Evolutionary conservation across 2,888 invertebrate genomes (phyloP).

Genomic region (Napeogenes sylphis): DNA sequence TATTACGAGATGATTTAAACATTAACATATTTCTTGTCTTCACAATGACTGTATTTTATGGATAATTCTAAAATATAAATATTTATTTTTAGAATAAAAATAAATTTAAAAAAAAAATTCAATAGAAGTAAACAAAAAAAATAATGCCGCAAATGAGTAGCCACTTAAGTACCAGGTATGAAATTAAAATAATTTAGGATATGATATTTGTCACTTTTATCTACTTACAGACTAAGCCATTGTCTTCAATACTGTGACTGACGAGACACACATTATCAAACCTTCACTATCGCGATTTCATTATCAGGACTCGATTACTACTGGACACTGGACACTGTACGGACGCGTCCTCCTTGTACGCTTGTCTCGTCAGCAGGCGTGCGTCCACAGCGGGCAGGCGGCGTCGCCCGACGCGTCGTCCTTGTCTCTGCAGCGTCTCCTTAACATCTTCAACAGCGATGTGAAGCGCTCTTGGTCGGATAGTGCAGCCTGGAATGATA

Average conservation of each 20-base stretch:
- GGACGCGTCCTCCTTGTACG: too few species aligned
- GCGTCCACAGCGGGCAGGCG: slow-evolving; percentile 50
- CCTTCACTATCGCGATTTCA: too few species aligned
- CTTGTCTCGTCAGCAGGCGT: slow-evolving; percentile 41
- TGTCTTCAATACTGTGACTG: slow-evolving; percentile 7
- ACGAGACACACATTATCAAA: too few species aligned
- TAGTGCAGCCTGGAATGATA: slow-evolving; percentile 52
- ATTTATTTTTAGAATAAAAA: background rate
- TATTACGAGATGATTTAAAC: too few species aligned
- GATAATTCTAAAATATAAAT: background rate
- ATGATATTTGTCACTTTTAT: slow-evolving; percentile 1
- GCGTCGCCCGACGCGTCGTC: slow-evolving; percentile 46
- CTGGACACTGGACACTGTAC: too few species aligned
- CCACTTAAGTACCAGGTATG: slow-evolving; percentile 1
- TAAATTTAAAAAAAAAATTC: background rate
- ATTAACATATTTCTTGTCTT: too few species aligned
- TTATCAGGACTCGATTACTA: too few species aligned
- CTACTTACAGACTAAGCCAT: slow-evolving; percentile 9
- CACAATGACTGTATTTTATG: too few species aligned
- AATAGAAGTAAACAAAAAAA: slow-evolving; percentile 1
- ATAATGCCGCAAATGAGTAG: background rate
- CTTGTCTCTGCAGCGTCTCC: slow-evolving; percentile 50
- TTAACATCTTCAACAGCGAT: slow-evolving; percentile 39
- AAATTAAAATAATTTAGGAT: slow-evolving; percentile 1
- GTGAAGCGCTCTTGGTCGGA: slow-evolving; percentile 56